Percentiles rank a stretch among this genome's conserved stretches.
Conservation (phyloP, 2,888 invertebrate species). For the Euphydryas editha region DNA sequence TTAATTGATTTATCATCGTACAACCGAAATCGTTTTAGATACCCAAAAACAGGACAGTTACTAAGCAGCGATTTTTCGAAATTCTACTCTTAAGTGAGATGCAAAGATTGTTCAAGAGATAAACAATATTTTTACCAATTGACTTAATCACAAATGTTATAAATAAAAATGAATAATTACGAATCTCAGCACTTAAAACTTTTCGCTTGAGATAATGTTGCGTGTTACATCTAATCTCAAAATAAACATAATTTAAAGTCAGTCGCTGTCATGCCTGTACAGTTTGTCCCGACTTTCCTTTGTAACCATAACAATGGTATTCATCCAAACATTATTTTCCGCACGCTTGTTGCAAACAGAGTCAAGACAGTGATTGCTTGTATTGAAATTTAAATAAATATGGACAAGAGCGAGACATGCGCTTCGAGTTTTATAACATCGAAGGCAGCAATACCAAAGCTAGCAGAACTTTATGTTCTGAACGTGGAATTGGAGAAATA, state of each 20-base stretch:
- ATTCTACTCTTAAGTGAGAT: no score
- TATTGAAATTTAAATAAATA: conserved; percentile 8
- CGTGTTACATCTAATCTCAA: neutral
- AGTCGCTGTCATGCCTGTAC: neutral
- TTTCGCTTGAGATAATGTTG: neutral
- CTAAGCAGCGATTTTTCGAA: no score
- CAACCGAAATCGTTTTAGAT: no score
- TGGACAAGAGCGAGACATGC: neutral
- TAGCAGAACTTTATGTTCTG: no score
- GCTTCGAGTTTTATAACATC: neutral
- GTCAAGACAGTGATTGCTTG: neutral
- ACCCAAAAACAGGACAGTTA: no score
- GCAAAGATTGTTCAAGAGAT: no score
- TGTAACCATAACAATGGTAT: conserved; percentile 1
- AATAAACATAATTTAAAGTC: neutral
- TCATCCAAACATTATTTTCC: neutral
- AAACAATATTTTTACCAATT: no score
- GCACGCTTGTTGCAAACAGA: neutral
- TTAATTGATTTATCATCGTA: no score
- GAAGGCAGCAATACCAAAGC: neutral
- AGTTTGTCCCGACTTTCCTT: conserved; percentile 1
- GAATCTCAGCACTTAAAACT: no score
- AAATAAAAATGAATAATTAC: no score
- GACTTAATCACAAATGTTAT: no score
- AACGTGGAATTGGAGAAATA: no score